Conservation (phyloP, 1,140 invertebrate species). For the Helicoverpa zea region DNA sequence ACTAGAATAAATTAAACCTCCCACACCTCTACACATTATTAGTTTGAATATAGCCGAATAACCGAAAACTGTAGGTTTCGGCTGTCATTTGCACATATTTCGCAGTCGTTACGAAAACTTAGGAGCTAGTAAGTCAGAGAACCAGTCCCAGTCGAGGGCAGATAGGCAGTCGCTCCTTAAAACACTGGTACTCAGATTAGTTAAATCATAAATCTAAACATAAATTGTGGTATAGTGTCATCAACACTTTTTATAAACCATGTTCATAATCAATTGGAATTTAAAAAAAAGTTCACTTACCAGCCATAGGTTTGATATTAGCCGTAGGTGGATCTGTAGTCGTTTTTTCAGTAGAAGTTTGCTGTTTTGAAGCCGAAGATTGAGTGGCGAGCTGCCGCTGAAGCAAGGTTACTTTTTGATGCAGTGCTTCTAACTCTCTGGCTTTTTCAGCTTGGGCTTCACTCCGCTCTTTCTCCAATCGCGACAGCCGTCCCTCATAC, state of each 20-base stretch:
- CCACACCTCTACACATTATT: too few species aligned
- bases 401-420: slow-evolving; percentile 91
- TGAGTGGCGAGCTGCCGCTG: slow-evolving; percentile 93
- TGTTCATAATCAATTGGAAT: not conserved
- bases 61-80: too few species aligned
- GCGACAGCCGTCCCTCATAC: slow-evolving; percentile 90
- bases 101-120: too few species aligned
- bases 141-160: too few species aligned
- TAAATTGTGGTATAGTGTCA: too few species aligned
- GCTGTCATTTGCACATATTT: too few species aligned
- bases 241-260: not conserved
- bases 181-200: too few species aligned
- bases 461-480: slow-evolving; percentile 92
- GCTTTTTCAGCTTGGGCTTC: slow-evolving; percentile 89
- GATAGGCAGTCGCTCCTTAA: too few species aligned
- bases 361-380: slow-evolving; percentile 90
- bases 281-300: slow-evolving; percentile 74
- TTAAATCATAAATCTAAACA: too few species aligned
- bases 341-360: slow-evolving; percentile 89
- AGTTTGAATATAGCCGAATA: too few species aligned
- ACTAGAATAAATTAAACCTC: too few species aligned
- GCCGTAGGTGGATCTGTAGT: slow-evolving; percentile 94
- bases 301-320: slow-evolving; percentile 98
- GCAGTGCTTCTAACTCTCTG: slow-evolving; percentile 91
- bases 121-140: too few species aligned